Base-by-base conservation (phyloP, 2,797 vertebrate genomes). In the Gallinago stenura region DNA sequence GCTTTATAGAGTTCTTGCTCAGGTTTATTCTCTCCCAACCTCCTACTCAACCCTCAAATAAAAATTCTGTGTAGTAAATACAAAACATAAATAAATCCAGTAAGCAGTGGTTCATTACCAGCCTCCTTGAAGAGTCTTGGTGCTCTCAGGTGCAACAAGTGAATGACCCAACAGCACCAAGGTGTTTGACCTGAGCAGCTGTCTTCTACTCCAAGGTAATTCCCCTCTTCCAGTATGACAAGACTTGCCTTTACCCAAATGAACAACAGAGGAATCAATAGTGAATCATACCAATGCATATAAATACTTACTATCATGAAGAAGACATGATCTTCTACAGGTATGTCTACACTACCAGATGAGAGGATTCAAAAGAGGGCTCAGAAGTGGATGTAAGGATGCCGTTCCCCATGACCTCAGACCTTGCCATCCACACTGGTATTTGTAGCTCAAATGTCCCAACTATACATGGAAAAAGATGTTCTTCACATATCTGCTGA, bases 261-360 rank as follows among this genome's bases (percentile, higher is more conserved):
- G 53, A 82, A 70, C 46, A 82, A 41, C 26, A 60, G 39, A 78
- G 26, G 43, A 78, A 12, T 69, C 1, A 5, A 24, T 41, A 79
- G 1, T 77, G 65, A 87, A 50, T 68, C 33, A 46, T 19, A 46
- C 3, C 31, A 48, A 30, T 20, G 20, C 13, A 77, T 26, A 57
- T 25, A 66, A 92, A 53, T 39, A 78, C 10, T 53, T 71, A 19
- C 13, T 77, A 6, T 22, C 43, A 51, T 33, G 46, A 22, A 91
- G n/a, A 89, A 89, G 61, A 71, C 71, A 90, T 78, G 83, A 89
- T 89, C 48, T 15, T 94, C n/a, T 53, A 4, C n/a, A 68, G 68
- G 89, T 81, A 96, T 88, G 65, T 91, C 88, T 90, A 88, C 79
- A 88, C 80, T 83, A 71, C 4, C 50, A 86, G 45, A 10, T 19